phyloP scores from a whole-genome alignment of 2,888 invertebrate genomes.

The Cremastobaeus sp. region DNA sequence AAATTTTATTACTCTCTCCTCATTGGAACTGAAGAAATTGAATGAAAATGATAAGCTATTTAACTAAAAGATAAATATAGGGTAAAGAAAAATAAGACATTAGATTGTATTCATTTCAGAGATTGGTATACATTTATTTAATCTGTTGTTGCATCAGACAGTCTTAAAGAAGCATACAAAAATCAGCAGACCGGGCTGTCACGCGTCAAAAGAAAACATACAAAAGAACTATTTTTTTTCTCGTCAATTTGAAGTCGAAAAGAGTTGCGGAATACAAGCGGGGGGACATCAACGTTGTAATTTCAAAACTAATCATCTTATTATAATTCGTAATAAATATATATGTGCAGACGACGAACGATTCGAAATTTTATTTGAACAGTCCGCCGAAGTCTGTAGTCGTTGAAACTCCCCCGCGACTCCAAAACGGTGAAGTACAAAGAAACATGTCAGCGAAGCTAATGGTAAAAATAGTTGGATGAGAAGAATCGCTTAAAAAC shows the following conservation, averaged over 20 bases:
- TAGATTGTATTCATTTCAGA: conserved; percentile 65
- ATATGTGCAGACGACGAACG: conserved; percentile 40
- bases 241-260: conserved; percentile 45
- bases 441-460: conserved; percentile 41
- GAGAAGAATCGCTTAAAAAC: conserved; percentile 19
- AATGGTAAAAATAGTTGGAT: conserved; percentile 31
- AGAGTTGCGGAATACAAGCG: conserved; percentile 24
- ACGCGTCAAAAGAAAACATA: conserved; percentile 60
- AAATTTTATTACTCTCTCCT: no score
- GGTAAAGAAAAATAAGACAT: conserved; percentile 31
- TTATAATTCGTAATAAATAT: conserved; percentile 58
- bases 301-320: conserved; percentile 40
- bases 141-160: conserved; percentile 75
- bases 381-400: conserved; percentile 3
- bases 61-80: no score
- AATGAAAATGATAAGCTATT: no score
- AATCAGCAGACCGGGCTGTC: conserved; percentile 71
- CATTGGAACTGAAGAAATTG: no score
- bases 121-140: conserved; percentile 78
- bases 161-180: conserved; percentile 77
- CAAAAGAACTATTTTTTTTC: conserved; percentile 41
- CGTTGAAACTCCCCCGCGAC: conserved; percentile 48
- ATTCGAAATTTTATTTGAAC: conserved; percentile 10
- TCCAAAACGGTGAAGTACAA: conserved; percentile 41
- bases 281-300: conserved; percentile 44